These are phyloP conservation scores for Cichladusa arquata DNA, from an alignment of 2,113 vertebrate genomes.

Conservation along the genomic window DNA sequence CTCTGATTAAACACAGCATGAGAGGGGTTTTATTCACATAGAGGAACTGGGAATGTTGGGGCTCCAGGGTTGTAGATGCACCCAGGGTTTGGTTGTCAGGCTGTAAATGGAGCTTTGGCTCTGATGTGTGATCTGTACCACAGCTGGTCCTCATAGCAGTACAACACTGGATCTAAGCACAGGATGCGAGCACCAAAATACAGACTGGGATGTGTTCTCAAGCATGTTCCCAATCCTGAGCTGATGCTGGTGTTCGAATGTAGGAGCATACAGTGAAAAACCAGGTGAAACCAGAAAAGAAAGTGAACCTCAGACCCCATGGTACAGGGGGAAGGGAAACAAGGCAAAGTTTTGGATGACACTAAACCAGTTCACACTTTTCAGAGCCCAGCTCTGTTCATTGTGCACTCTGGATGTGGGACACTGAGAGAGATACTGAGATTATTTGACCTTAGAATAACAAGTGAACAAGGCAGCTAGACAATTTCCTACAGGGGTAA, in stretches of 20 bases:
- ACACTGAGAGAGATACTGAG: neutral
- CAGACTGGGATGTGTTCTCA: fast-evolving
- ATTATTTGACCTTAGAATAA: neutral
- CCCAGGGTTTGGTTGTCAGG: neutral
- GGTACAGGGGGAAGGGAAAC: neutral
- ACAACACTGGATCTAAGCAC: fast-evolving
- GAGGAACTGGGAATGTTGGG: neutral
- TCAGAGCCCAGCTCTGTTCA: neutral
- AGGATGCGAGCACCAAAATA: neutral
- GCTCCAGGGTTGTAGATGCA: fast-evolving
- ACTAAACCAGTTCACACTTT: neutral
- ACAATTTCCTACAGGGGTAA: neutral
- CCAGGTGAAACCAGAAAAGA: neutral
- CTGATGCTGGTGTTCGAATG: neutral
- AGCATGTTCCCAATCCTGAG: neutral
- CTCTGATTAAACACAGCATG: neutral
- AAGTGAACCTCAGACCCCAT: fast-evolving
- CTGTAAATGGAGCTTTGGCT: neutral
- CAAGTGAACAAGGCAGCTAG: neutral
- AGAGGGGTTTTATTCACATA: neutral
- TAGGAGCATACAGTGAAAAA: neutral
- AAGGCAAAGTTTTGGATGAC: neutral
- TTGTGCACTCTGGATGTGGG: neutral
- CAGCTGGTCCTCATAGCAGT: fast-evolving
- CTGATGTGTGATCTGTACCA: neutral